Base-by-base conservation (phyloP, 2,113 vertebrate genomes). In the Cacatua alba region DNA sequence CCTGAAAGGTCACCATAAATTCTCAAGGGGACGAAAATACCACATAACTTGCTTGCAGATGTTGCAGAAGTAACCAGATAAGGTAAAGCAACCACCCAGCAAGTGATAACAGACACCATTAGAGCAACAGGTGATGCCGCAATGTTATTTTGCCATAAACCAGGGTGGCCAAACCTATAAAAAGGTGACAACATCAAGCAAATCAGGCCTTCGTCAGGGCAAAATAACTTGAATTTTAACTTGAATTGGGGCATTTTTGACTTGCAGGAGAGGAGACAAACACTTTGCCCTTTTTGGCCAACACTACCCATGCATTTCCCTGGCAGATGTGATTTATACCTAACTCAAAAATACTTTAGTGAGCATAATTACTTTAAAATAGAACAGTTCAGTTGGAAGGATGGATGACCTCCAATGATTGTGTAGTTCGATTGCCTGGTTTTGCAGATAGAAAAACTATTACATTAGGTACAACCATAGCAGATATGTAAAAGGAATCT, bases 1-100 rank as follows among this genome's bases (percentile, higher is more conserved):
- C 65, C 63, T 3, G 19, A 15, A 74, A 86, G 94, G 97, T 96
- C 94, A 59, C 93, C 70, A 92, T 68, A 80, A 92, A 95, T 90
- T 92, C 95, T 90, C 70, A 35, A 68, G 63, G 92, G 86, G 80
- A 62, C 93, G 94, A 60, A 82, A 96, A 96, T 7, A 51, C 76
- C 93, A 57, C 82, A 33, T 6, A 81, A 86, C 48, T 85, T n/a
- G 24, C 79, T 28, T 57, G 69, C 94, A 95, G 92, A 95, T 88
- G 95, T 24, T 92, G 88, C 74, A 92, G 83, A 44, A 79, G 68
- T 76, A 96, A 93, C 7, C 83, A 84, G 90, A 94, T 65, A 62
- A 97, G 87, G 74, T 39, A 23, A 35, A 94, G 78, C 59, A 69
- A 67, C 88, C 5, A 0, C 83, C 39, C 64, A 79, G 63, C 39